phyloP scores from a whole-genome alignment of 2,888 invertebrate genomes.

The Tromatobia lineatoria region DNA sequence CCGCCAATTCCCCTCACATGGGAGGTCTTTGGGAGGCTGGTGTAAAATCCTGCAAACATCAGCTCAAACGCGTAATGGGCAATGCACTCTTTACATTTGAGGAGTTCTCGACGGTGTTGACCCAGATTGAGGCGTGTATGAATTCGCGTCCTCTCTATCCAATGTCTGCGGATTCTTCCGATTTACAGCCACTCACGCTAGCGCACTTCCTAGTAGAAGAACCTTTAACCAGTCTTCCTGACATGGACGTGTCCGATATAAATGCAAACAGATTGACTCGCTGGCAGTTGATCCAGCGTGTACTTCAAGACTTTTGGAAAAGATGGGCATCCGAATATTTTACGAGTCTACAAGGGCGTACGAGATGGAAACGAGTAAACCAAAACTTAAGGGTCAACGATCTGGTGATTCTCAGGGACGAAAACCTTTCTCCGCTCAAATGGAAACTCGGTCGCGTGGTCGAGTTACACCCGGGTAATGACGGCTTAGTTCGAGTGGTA shows the following conservation, averaged over 20 bases:
- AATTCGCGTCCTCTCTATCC: constrained; percentile 74
- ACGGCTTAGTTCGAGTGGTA: constrained; percentile 58
- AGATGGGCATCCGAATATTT: constrained; percentile 74
- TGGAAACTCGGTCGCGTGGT: constrained; percentile 62
- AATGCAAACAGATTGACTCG: constrained; percentile 63
- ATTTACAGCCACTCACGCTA: constrained; percentile 73
- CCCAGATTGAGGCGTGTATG: constrained; percentile 74
- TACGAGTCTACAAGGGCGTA: constrained; percentile 68
- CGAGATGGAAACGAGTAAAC: constrained; percentile 67
- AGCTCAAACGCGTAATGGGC: constrained; percentile 73
- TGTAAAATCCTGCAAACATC: constrained; percentile 74
- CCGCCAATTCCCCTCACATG: constrained; percentile 72
- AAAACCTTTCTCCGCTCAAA: constrained; percentile 56
- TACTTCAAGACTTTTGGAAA: constrained; percentile 71
- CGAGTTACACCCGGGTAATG: constrained; percentile 55
- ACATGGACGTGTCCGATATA: constrained; percentile 69
- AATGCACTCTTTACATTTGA: constrained; percentile 71
- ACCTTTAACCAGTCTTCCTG: constrained; percentile 71
- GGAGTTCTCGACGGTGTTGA: constrained; percentile 71
- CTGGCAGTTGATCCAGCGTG: constrained; percentile 71
- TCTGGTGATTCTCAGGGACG: constrained; percentile 63
- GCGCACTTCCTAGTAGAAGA: constrained; percentile 78
- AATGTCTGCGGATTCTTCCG: constrained; percentile 71
- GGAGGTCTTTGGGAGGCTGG: constrained; percentile 77
- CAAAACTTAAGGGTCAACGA: constrained; percentile 23